A percentile compares a stretch with the other conserved stretches of the same genome.
These are phyloP conservation scores for Nephrocerus scutellatus DNA, from an alignment of 2,888 invertebrate species.

Conservation along the genomic window DNA sequence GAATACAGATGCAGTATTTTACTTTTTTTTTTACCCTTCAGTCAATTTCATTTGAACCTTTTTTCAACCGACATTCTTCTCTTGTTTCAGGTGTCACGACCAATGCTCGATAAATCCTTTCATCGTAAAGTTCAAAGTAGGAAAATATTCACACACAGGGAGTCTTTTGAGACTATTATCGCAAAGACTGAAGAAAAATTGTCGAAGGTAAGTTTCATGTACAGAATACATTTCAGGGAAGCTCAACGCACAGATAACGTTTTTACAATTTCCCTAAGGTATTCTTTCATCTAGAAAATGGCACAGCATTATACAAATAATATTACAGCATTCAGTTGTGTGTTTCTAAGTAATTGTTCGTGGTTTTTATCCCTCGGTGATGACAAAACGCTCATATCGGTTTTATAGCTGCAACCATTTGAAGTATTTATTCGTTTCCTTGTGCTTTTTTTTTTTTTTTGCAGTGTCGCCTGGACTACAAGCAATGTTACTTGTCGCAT, in stretches of 20 bases:
- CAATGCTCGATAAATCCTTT: conserved; percentile 79
- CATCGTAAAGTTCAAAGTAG: conserved; percentile 85
- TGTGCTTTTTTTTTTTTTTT: conserved; percentile 26
- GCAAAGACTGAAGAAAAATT: conserved; percentile 77
- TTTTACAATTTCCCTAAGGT: too few relatives aligned
- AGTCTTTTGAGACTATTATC: conserved; percentile 81
- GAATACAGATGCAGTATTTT: background rate
- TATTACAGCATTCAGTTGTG: conserved; percentile 4
- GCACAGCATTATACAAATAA: too few relatives aligned
- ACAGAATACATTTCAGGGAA: too few relatives aligned
- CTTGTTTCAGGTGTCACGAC: conserved; percentile 60
- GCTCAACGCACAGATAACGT: too few relatives aligned
- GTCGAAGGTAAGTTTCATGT: conserved; percentile 58
- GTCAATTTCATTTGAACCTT: too few relatives aligned
- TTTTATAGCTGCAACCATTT: conserved; percentile 3
- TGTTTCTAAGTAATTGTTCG: background rate
- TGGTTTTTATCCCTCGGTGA: background rate
- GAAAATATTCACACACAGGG: conserved; percentile 83
- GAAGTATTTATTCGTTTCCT: conserved; percentile 3
- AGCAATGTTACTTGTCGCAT: conserved; percentile 73
- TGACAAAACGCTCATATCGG: conserved; percentile 1
- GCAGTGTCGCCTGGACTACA: conserved; percentile 84
- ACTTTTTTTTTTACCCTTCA: background rate
- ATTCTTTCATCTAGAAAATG: too few relatives aligned
- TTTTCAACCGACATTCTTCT: conserved; percentile 6